phyloP scores from a whole-genome alignment of 2,888 invertebrate genomes.

The Labia minor region DNA sequence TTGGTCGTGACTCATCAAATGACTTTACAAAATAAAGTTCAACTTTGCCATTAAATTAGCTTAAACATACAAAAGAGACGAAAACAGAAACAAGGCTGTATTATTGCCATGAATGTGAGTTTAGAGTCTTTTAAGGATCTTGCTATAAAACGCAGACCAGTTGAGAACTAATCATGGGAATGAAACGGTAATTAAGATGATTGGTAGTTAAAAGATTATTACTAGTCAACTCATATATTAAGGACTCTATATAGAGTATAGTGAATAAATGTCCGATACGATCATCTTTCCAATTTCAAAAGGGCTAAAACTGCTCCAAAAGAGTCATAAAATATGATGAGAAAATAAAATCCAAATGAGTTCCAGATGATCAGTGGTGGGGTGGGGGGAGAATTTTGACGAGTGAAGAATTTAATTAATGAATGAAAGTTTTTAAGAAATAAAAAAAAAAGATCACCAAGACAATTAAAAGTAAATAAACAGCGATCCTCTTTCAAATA shows the following conservation, averaged over 20 bases:
- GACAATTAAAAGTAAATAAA: slow-evolving; percentile 2
- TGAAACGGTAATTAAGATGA: slow-evolving; percentile 2
- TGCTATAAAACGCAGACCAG: not conserved
- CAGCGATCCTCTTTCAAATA: not conserved
- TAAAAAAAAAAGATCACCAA: not conserved
- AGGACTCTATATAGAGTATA: not conserved
- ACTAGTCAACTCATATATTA: not conserved
- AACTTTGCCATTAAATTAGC: slow-evolving; percentile 8
- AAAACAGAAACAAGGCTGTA: not conserved
- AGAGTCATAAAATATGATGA: not conserved
- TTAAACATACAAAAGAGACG: not conserved
- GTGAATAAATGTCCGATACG: not conserved
- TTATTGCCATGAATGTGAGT: not conserved
- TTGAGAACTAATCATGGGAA: not conserved
- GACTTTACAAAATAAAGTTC: not conserved
- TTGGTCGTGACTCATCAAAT: not conserved
- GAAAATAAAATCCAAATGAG: not conserved
- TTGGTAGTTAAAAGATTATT: not conserved
- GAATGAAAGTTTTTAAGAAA: not conserved
- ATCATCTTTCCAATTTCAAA: not conserved
- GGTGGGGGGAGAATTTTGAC: not conserved
- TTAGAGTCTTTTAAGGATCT: slow-evolving; percentile 2
- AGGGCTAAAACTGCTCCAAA: not conserved
- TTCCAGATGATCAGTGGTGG: not conserved
- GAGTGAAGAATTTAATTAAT: slow-evolving; percentile 3